phyloP scores from a whole-genome alignment of 2,113 vertebrate species.

The Circaetus gallicus region DNA sequence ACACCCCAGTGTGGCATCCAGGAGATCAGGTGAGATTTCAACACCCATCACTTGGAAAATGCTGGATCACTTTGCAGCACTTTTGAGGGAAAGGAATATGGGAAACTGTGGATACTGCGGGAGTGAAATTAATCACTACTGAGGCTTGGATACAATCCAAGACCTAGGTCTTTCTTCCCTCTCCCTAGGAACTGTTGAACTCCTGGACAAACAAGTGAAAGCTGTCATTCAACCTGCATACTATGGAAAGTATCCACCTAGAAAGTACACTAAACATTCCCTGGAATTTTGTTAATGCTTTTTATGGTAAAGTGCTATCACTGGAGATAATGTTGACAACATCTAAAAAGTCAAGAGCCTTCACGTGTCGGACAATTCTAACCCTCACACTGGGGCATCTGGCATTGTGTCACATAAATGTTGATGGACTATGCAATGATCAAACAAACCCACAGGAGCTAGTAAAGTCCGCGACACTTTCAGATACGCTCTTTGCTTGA shows the following conservation, averaged over 20 bases:
- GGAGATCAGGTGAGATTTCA: neutral
- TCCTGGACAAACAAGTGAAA: neutral
- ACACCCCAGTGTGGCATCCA: neutral
- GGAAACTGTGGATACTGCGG: neutral
- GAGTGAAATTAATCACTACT: neutral
- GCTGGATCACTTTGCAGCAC: neutral
- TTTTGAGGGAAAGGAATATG: neutral
- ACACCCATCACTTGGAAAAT: neutral
- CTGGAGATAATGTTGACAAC: neutral
- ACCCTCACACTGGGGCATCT: neutral
- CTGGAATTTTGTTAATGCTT: neutral
- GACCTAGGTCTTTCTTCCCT: neutral
- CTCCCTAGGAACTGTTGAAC: neutral
- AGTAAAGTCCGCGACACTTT: neutral
- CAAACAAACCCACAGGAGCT: neutral
- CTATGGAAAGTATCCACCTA: neutral
- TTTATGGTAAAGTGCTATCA: neutral
- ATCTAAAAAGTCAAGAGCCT: neutral
- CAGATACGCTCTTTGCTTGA: neutral
- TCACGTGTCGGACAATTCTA: neutral
- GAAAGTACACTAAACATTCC: neutral
- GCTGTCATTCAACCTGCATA: neutral
- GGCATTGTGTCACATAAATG: neutral
- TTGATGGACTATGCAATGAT: neutral
- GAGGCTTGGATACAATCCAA: neutral